These are phyloP conservation scores for Miltochrista miniata DNA, from an alignment of 2,888 invertebrate species.

Conservation along the genomic window DNA sequence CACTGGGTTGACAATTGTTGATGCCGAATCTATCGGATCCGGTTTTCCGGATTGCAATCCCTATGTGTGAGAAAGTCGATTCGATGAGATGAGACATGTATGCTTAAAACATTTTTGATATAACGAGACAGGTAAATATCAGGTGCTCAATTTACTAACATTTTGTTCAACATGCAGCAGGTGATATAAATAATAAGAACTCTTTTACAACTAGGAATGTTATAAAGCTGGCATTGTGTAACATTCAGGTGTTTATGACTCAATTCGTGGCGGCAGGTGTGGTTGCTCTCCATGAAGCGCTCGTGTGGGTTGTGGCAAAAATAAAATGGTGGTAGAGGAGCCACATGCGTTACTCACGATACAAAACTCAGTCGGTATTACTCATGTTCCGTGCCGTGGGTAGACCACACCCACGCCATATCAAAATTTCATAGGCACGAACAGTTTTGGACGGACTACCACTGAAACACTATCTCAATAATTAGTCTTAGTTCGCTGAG, in stretches of 20 bases:
- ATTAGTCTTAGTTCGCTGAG: slow-evolving; percentile 15
- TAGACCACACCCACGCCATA: slow-evolving; percentile 74
- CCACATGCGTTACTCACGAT: slow-evolving; percentile 66
- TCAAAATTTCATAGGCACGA: slow-evolving; percentile 71
- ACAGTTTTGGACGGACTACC: slow-evolving; percentile 60
- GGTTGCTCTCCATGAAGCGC: slow-evolving; percentile 54
- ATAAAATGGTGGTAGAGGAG: slow-evolving; percentile 67
- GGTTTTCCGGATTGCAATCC: too few relatives aligned
- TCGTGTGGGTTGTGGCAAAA: slow-evolving; percentile 74
- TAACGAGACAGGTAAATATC: too few relatives aligned
- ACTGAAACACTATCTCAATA: slow-evolving; percentile 45
- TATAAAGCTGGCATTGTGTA: slow-evolving; percentile 63
- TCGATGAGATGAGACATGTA: too few relatives aligned
- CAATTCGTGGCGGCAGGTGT: slow-evolving; percentile 72
- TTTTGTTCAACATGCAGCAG: slow-evolving; percentile 9
- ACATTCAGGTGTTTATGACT: slow-evolving; percentile 74
- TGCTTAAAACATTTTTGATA: too few relatives aligned
- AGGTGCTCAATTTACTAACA: background rate
- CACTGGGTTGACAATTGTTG: too few relatives aligned
- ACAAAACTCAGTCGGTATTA: slow-evolving; percentile 62
- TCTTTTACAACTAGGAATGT: slow-evolving; percentile 41
- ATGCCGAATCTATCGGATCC: too few relatives aligned
- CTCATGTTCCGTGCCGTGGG: slow-evolving; percentile 71
- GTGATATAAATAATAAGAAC: slow-evolving; percentile 23
- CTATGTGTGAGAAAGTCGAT: too few relatives aligned